Percentiles rank a stretch among this genome's conserved stretches.
phyloP scores from a whole-genome alignment of 1,140 invertebrate species.

The Cotesia vestalis region DNA sequence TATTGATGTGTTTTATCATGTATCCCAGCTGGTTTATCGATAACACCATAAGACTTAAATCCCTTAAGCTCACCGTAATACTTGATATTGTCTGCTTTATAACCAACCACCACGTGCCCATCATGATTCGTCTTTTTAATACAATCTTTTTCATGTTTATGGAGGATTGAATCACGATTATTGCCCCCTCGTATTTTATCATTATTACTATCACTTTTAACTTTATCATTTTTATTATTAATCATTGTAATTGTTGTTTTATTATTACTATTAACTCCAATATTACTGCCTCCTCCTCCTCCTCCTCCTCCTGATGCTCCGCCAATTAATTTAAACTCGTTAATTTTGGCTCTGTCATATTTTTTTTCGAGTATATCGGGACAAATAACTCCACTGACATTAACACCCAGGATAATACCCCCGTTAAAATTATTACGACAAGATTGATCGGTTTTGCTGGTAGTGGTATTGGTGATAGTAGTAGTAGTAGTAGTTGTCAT shows the following conservation, averaged over 20 bases:
- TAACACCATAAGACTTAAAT: conserved; percentile 59
- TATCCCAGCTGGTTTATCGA: conserved; percentile 52
- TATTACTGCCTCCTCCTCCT: conserved; percentile 7
- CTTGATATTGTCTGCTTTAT: conserved; percentile 59
- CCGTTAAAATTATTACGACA: conserved; percentile 25
- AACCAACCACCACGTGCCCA: conserved; percentile 46
- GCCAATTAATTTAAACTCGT: conserved; percentile 48
- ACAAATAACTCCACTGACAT: conserved; percentile 33
- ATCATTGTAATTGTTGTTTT: conserved; percentile 43
- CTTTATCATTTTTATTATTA: conserved; percentile 52
- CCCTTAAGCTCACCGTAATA: conserved; percentile 62
- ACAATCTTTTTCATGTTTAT: conserved; percentile 36
- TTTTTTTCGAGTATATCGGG: conserved; percentile 33
- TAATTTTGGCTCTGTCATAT: conserved; percentile 48
- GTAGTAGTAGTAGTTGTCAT: not conserved
- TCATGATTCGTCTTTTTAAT: conserved; percentile 12
- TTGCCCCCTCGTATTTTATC: conserved; percentile 7
- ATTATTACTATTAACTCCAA: too few relatives aligned
- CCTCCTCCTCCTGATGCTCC: not conserved
- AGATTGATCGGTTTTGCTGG: conserved; percentile 9
- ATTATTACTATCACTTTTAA: conserved; percentile 40
- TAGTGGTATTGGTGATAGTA: not conserved
- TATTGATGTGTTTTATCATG: conserved; percentile 57
- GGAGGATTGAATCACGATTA: conserved; percentile 47
- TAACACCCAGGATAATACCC: conserved; percentile 37